Base-by-base conservation (phyloP, 2,113 vertebrate genomes). In the Synodontis membranacea region DNA sequence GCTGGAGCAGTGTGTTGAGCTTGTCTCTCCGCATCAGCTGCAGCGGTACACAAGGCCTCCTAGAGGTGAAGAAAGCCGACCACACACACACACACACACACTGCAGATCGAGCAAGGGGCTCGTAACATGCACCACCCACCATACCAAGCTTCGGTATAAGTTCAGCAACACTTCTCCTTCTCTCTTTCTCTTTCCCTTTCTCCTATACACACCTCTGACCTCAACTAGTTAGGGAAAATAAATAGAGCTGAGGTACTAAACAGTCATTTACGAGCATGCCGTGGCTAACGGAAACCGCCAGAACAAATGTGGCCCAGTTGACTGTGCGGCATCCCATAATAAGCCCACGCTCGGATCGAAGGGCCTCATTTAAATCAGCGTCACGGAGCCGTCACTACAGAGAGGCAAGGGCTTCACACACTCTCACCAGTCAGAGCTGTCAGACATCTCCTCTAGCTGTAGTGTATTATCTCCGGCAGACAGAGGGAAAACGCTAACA, bases 271-370 rank as follows among this genome's bases (percentile, higher is more conserved):
- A 85, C 89, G 88, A 90, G 89, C 86, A 92, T n/a, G 70, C 79
- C 87, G 89, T 92, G 92, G 92, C 88, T 86, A 90, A 39, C 34
- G 90, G 89, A 93, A 94, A 94, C 89, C 89, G 89, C 91, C 92
- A 88, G 82, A 91, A 93, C 92, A 92, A 93, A 93, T 90, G 89
- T 91, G 91, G 87, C 90, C 92, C 88, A 92, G 91, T 93, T 93
- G 90, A 90, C 92, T 91, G 87, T 46, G 89, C 92, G 91, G 92
- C 91, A 89, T 90, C 91, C 88, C 72, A 87, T 92, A 93, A 91
- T 90, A 89, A 91, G 88, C 90, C 88, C 86, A 86, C 39, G 85
- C 88, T 91, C 78, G 62, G 85, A 93, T 93, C 91, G 74, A 91
- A 54, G 31, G 66, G 88, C 91, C 88, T 89, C 86, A 91, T 94